Conservation (phyloP, 2,113 vertebrate species). For the Xiphophorus couchianus region DNA sequence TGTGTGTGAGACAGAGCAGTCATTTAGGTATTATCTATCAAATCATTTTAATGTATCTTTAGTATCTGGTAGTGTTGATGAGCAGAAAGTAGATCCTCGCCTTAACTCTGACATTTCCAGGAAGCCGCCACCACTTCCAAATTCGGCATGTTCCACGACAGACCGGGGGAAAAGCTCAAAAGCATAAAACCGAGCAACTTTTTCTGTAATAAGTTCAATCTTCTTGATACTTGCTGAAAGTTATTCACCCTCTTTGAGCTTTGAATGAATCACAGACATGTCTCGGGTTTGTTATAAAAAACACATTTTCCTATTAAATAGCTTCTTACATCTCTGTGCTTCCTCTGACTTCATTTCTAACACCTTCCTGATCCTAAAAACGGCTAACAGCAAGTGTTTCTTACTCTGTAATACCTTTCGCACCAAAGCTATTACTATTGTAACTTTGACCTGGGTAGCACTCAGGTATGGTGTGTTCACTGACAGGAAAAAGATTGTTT, state of each 20-base stretch:
- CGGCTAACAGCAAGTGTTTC: neutral
- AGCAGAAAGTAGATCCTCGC: neutral
- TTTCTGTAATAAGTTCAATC: neutral
- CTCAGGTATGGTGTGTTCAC: neutral
- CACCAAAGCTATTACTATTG: neutral
- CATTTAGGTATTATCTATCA: neutral
- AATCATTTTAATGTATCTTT: neutral
- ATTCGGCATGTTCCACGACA: neutral
- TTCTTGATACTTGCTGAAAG: neutral
- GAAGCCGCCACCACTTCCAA: neutral
- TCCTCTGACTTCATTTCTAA: neutral
- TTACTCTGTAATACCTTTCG: neutral
- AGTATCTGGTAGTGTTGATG: neutral
- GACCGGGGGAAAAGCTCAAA: neutral
- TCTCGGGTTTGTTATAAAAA: neutral
- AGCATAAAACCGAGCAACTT: neutral
- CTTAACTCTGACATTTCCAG: neutral
- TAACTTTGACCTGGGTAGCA: neutral
- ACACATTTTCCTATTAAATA: neutral
- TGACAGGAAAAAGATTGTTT: too few relatives aligned
- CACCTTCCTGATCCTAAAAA: neutral
- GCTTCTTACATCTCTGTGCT: neutral
- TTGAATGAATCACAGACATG: neutral
- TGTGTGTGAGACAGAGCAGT: neutral
- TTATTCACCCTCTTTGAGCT: neutral